Percentiles rank a stretch among this genome's conserved stretches.
Evolutionary conservation across 2,797 vertebrate genomes (phyloP).

Genomic region (Kryptopterus vitreolus): DNA sequence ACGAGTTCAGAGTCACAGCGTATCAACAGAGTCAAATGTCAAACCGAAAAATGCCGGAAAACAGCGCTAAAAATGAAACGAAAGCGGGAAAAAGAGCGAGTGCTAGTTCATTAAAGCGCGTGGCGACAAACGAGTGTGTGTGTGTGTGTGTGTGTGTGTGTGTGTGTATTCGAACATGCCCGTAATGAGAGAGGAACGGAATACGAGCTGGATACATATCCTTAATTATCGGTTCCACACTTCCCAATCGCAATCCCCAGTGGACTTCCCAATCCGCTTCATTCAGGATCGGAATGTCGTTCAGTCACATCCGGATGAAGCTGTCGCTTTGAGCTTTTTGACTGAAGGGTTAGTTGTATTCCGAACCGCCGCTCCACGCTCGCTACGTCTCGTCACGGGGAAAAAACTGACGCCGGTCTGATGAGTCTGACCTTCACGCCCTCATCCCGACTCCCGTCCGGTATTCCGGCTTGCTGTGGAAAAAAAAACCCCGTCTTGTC

Average conservation of each 20-base stretch:
- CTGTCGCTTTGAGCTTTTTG: slow-evolving; percentile 18
- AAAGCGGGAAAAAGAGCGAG: slow-evolving; percentile 24
- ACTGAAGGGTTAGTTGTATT: slow-evolving; percentile 14
- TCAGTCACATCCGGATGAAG: slow-evolving; percentile 24
- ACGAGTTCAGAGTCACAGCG: background rate
- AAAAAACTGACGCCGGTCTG: slow-evolving; percentile 18
- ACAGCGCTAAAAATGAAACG: background rate
- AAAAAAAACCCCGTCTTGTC: background rate
- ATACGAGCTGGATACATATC: slow-evolving; percentile 32
- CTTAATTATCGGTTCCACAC: slow-evolving; percentile 20
- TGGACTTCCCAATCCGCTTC: background rate
- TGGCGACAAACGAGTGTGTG: slow-evolving; percentile 58
- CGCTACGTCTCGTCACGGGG: background rate
- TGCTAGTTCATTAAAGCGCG: slow-evolving; percentile 47
- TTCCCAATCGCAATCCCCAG: slow-evolving; percentile 4
- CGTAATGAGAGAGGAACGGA: slow-evolving; percentile 62
- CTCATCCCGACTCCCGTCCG: no score
- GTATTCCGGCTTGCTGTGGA: background rate
- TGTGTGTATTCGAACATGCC: slow-evolving; percentile 49
- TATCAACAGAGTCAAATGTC: slow-evolving; percentile 33
- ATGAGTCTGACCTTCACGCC: slow-evolving; percentile 28
- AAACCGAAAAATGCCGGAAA: slow-evolving; percentile 27
- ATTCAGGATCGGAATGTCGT: slow-evolving; percentile 9
- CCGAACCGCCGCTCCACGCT: no score
- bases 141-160: no score